These are phyloP conservation scores for Amblyteles armatorius DNA, from an alignment of 2,888 invertebrate species.

Conservation along the genomic window DNA sequence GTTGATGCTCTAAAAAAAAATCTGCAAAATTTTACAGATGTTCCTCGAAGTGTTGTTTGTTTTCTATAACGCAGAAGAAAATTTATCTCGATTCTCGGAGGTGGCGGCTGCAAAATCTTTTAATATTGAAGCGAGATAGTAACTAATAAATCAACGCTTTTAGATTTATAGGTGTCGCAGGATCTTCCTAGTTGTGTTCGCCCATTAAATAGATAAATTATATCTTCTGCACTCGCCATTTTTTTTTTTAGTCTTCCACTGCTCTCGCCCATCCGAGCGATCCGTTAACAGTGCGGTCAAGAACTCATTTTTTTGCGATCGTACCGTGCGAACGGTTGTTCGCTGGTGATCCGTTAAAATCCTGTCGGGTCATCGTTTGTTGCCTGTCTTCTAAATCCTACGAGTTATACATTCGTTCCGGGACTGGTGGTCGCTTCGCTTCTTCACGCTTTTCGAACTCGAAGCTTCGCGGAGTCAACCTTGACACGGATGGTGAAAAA, in stretches of 20 bases:
- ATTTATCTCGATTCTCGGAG: no score
- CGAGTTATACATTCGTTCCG: not conserved
- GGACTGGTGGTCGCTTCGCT: not conserved
- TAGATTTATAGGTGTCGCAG: no score
- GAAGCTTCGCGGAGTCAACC: slow-evolving; percentile 2
- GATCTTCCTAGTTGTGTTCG: no score
- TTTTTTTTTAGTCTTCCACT: not conserved
- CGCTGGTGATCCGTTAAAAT: slow-evolving; percentile 8
- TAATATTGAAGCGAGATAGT: no score
- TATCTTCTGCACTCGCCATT: not conserved
- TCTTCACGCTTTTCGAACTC: not conserved
- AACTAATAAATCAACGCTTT: no score
- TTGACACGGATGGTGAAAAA: not conserved
- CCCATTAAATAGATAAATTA: no score
- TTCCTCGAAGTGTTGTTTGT: no score
- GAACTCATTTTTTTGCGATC: not conserved
- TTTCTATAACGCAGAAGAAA: no score
- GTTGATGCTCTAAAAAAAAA: no score
- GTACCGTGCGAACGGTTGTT: not conserved
- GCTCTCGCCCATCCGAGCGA: no score
- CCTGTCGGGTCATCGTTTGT: not conserved
- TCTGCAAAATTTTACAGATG: no score
- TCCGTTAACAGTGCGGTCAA: not conserved
- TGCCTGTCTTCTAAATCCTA: slow-evolving; percentile 3
- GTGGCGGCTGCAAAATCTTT: no score